Conservation (phyloP, 2,797 vertebrate species). For the Myotis planiceps region DNA sequence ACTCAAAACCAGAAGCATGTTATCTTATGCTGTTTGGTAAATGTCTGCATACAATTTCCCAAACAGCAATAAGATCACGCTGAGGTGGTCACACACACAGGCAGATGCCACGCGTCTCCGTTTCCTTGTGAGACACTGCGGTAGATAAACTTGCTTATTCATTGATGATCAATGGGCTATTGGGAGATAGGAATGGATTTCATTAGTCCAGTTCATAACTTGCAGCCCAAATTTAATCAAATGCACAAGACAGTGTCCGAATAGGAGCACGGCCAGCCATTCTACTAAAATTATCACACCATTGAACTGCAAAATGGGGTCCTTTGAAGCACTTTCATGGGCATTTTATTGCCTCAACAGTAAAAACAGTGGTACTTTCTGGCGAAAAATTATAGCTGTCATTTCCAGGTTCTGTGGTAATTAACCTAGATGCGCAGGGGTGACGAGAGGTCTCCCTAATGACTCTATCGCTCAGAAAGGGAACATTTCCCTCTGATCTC, state of each 20-base stretch:
- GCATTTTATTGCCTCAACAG: conserved; percentile 74
- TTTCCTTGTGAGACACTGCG: conserved; percentile 75
- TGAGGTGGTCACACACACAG: conserved; percentile 49
- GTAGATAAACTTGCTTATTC: conserved; percentile 69
- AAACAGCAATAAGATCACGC: conserved; percentile 59
- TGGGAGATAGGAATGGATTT: conserved; percentile 65
- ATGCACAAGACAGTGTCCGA: conserved; percentile 43
- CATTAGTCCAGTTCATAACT: conserved; percentile 47
- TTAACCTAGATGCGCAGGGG: conserved; percentile 93
- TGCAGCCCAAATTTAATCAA: conserved; percentile 42
- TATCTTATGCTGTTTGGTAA: conserved; percentile 59
- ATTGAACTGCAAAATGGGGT: conserved; percentile 62
- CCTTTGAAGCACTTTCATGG: conserved; percentile 57
- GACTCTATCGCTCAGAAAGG: conserved; percentile 91
- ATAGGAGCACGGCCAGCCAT: conserved; percentile 41
- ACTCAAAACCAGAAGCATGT: conserved; percentile 49
- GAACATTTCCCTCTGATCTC: conserved; percentile 87
- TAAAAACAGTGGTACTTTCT: conserved; percentile 81
- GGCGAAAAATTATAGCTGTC: conserved; percentile 81
- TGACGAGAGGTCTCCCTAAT: conserved; percentile 94
- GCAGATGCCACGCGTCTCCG: conserved; percentile 63
- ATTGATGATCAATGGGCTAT: conserved; percentile 45
- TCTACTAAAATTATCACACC: conserved; percentile 73
- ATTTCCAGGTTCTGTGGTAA: conserved; percentile 90
- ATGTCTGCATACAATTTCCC: conserved; percentile 43